These are phyloP conservation scores for Syngnathus acus DNA, from an alignment of 2,797 vertebrate genomes.

Conservation along the genomic window DNA sequence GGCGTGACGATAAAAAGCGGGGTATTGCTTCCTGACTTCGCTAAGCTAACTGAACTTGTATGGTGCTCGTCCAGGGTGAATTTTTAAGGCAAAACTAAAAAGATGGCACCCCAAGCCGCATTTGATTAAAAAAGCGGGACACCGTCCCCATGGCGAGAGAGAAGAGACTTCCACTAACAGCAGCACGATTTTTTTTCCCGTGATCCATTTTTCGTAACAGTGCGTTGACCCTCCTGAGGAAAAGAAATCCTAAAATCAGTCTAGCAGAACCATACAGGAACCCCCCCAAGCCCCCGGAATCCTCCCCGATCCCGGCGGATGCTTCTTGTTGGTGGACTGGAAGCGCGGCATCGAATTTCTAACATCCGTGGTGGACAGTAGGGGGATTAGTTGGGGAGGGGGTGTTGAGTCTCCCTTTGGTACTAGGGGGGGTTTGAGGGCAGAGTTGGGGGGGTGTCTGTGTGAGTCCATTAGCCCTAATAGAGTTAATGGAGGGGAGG, in stretches of 20 bases:
- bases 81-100: slow-evolving; percentile 45
- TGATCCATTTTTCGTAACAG: slow-evolving; percentile 87
- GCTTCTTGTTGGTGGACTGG: neutral
- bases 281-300: slow-evolving; percentile 16
- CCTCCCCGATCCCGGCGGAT: slow-evolving; percentile 29
- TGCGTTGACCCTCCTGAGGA: slow-evolving; percentile 90
- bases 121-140: slow-evolving; percentile 68
- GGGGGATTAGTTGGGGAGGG: neutral
- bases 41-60: neutral
- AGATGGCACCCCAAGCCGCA: slow-evolving; percentile 56
- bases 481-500: slow-evolving; percentile 50
- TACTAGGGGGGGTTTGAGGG: slow-evolving; percentile 56
- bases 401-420: slow-evolving; percentile 50
- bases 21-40: neutral
- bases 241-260: slow-evolving; percentile 53
- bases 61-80: neutral
- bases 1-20: neutral
- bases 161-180: slow-evolving; percentile 73
- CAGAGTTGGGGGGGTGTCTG: slow-evolving; percentile 37
- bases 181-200: slow-evolving; percentile 79
- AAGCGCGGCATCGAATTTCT: slow-evolving; percentile 1
- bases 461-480: slow-evolving; percentile 59
- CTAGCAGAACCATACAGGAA: neutral
- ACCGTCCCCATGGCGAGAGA: slow-evolving; percentile 70
- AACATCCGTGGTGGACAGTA: neutral